These are phyloP conservation scores for Ammodytes dubius DNA, from an alignment of 2,113 vertebrate genomes.

Conservation along the genomic window DNA sequence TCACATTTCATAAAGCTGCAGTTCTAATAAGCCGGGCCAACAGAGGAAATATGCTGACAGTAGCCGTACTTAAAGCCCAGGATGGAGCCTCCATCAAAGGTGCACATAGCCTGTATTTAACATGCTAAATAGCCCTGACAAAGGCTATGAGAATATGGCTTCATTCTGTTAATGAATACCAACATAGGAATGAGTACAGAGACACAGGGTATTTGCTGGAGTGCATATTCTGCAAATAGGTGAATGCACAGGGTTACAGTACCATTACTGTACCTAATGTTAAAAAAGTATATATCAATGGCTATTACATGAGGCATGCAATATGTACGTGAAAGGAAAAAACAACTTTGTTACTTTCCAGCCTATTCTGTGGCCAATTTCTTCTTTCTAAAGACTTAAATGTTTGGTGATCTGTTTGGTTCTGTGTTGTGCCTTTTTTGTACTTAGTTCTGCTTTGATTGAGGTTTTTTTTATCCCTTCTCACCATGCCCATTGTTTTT, in stretches of 20 bases:
- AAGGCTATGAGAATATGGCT: background rate
- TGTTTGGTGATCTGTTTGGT: too few relatives aligned
- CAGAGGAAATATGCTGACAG: conserved; percentile 40
- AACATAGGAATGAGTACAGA: background rate
- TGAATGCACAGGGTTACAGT: background rate
- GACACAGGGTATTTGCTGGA: background rate
- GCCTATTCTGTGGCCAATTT: background rate
- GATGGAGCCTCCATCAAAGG: conserved; percentile 20
- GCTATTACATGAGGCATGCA: background rate
- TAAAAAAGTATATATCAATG: background rate
- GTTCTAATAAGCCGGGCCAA: conserved; percentile 55
- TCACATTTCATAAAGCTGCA: conserved; percentile 67
- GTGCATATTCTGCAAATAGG: background rate
- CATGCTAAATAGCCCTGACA: conserved; percentile 2
- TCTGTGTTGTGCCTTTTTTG: too few relatives aligned
- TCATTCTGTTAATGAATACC: background rate
- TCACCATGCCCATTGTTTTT: too few relatives aligned
- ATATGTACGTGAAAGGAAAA: background rate
- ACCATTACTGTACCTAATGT: background rate
- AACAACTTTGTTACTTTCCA: background rate
- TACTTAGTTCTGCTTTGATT: too few relatives aligned
- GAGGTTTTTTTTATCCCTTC: too few relatives aligned
- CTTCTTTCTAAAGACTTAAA: too few relatives aligned
- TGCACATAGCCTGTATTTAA: conserved; percentile 31
- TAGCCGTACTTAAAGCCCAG: background rate